Evolutionary conservation across 2,113 vertebrate genomes (phyloP).

Genomic region (Calyptommatus sinebrachiatus): DNA sequence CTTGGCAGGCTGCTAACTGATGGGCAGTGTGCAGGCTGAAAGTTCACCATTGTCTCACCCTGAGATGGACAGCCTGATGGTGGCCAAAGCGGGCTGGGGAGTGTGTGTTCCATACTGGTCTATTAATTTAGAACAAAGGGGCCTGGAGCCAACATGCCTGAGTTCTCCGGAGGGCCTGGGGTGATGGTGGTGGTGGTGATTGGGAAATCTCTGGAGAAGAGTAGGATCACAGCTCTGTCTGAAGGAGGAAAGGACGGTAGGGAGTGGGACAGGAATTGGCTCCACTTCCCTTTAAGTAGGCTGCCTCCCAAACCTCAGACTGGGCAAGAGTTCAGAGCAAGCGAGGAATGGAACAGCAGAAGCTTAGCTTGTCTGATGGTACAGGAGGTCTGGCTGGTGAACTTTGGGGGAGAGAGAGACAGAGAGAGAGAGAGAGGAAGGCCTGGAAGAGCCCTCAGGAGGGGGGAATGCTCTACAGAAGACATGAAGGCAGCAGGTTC

Average conservation of each 20-base stretch:
- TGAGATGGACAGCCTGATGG: background rate
- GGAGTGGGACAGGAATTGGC: conserved; percentile 21
- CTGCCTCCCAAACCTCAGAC: conserved; percentile 36
- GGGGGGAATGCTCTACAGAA: conserved; percentile 6
- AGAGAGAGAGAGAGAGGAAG: background rate
- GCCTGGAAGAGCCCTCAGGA: conserved; percentile 16
- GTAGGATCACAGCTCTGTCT: conserved; percentile 15
- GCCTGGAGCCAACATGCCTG: conserved; percentile 4
- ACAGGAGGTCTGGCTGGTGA: conserved; percentile 22
- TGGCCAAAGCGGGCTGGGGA: background rate
- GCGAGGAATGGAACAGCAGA: conserved; percentile 27
- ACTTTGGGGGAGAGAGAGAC: background rate
- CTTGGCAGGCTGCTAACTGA: too few relatives aligned
- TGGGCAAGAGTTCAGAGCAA: conserved; percentile 33
- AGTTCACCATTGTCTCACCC: background rate
- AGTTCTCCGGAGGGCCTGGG: background rate
- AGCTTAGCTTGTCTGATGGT: conserved; percentile 29
- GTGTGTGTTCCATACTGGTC: background rate
- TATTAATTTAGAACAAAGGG: background rate
- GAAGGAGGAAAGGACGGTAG: conserved; percentile 4
- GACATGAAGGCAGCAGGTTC: conserved; percentile 3
- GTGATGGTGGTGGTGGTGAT: background rate
- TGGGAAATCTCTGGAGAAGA: conserved; percentile 5
- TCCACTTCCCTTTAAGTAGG: conserved; percentile 13
- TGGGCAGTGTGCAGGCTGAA: background rate